phyloP scores from a whole-genome alignment of 1,140 invertebrate species.

The Anthonomus grandis region DNA sequence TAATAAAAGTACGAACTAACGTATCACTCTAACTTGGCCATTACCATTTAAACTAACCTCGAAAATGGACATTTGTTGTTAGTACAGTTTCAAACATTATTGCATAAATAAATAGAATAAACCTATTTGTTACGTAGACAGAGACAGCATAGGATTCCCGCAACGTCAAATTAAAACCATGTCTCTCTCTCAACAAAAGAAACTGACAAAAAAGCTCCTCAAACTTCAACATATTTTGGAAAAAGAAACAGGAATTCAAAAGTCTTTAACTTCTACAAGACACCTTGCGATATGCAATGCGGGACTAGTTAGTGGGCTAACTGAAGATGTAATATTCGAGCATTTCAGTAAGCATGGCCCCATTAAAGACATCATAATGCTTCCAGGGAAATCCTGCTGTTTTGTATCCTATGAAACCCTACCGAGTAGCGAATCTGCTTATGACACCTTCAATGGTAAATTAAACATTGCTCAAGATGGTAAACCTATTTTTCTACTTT shows the following conservation, averaged over 20 bases:
- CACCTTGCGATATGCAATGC: slow-evolving; percentile 65
- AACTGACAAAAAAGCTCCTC: slow-evolving; percentile 49
- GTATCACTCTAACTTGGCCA: too few relatives aligned
- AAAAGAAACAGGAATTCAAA: slow-evolving; percentile 51
- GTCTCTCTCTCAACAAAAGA: slow-evolving; percentile 36
- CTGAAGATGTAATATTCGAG: slow-evolving; percentile 58
- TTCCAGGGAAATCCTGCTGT: slow-evolving; percentile 70
- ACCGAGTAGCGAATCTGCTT: slow-evolving; percentile 53
- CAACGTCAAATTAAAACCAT: too few relatives aligned
- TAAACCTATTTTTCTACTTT: slow-evolving; percentile 63
- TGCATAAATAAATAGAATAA: too few relatives aligned
- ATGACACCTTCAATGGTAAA: slow-evolving; percentile 54
- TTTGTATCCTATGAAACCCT: slow-evolving; percentile 60
- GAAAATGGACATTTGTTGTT: too few relatives aligned
- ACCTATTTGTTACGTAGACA: too few relatives aligned
- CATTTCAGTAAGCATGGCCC: slow-evolving; percentile 53
- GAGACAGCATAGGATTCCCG: too few relatives aligned
- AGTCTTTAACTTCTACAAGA: slow-evolving; percentile 46
- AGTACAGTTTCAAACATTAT: too few relatives aligned
- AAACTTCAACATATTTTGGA: slow-evolving; percentile 49
- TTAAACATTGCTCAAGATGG: slow-evolving; percentile 53
- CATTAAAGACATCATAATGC: slow-evolving; percentile 60
- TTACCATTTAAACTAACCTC: too few relatives aligned
- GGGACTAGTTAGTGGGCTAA: slow-evolving; percentile 69
- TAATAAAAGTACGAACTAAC: too few relatives aligned